Conservation (phyloP, 2,888 invertebrate species). For the Macrosiphum euphorbiae region DNA sequence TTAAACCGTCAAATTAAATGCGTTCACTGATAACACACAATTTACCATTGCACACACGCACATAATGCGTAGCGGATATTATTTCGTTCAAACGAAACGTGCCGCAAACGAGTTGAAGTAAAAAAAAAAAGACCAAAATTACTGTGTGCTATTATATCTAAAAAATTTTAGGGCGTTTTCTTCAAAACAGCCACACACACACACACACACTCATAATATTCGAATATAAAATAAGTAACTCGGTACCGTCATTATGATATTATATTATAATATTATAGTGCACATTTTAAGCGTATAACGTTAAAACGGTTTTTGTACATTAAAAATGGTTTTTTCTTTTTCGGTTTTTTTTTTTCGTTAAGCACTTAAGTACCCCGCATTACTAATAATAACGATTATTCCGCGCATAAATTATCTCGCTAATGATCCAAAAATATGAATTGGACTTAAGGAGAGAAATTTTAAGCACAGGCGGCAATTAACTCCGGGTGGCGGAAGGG, state of each 20-base stretch:
- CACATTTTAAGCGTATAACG: neutral
- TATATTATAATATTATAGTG: neutral
- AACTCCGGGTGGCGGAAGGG: neutral
- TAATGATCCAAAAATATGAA: constrained; percentile 48
- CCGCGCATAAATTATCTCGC: constrained; percentile 43
- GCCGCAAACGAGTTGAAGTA: neutral
- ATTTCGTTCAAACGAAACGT: neutral
- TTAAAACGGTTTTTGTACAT: constrained; percentile 38
- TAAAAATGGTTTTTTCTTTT: neutral
- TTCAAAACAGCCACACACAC: neutral
- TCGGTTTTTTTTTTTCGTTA: constrained; percentile 20
- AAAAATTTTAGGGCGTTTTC: constrained; percentile 35
- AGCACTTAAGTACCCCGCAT: constrained; percentile 45
- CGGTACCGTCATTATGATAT: neutral
- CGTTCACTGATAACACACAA: constrained; percentile 38
- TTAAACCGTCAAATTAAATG: constrained; percentile 34
- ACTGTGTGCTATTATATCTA: neutral
- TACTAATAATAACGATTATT: constrained; percentile 53
- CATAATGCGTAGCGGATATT: constrained; percentile 2
- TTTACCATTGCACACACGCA: neutral
- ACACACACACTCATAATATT: neutral
- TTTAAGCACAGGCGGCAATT: constrained; percentile 27
- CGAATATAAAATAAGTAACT: neutral
- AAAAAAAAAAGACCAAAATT: constrained; percentile 7
- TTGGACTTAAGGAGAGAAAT: constrained; percentile 24